Evolutionary conservation across 2,113 vertebrate species (phyloP), one percentile per base, ranked within the genome.

Genomic region (Indicator maculatus): DNA sequence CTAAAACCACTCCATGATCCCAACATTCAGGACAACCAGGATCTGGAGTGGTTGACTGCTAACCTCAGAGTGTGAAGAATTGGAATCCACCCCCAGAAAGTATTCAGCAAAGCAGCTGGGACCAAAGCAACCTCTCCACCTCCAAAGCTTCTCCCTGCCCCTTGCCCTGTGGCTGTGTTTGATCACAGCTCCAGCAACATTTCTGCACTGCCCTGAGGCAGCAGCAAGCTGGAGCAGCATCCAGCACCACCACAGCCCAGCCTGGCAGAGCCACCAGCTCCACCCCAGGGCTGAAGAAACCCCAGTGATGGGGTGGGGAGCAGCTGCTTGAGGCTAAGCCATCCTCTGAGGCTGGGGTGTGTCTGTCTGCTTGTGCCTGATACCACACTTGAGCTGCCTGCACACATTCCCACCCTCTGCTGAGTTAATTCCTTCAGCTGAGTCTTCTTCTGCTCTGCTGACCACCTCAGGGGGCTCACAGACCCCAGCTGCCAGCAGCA

Each of bases 121-220:
- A n/a, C 31, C 73, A n/a, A 47, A 74, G 8, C 7, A 38, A 5
- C 60, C 27, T 20, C 50, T 56, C 23, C 47, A 9, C 7, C 20
- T 6, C 27, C 17, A 44, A 53, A 53, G 12, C 52, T 3, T 18
- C 16, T 47, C 47, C 47, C 47, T 20, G 47, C 9, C 20, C 10
- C 7, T 10, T 47, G 47, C 47, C 47, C 60, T 4, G 5, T 0
- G 1, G 30, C n/a, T 58, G 21, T 9, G 16, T 16, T 31, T 36
- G 30, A 8, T 47, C 38, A 27, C 52, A 55, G 44, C 26, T 36
- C n/a, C 81, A 60, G 76, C 59, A 31, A 5, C 2, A 0, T 13
- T 66, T 45, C 24, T 19, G 8, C 63, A 30, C 41, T 8, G 11
- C 31, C 3, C 26, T 1, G 8, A 45, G 63, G 14, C 33, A n/a